Base-by-base conservation (phyloP, 1,140 invertebrate species). In the Brachystomella parvula region DNA sequence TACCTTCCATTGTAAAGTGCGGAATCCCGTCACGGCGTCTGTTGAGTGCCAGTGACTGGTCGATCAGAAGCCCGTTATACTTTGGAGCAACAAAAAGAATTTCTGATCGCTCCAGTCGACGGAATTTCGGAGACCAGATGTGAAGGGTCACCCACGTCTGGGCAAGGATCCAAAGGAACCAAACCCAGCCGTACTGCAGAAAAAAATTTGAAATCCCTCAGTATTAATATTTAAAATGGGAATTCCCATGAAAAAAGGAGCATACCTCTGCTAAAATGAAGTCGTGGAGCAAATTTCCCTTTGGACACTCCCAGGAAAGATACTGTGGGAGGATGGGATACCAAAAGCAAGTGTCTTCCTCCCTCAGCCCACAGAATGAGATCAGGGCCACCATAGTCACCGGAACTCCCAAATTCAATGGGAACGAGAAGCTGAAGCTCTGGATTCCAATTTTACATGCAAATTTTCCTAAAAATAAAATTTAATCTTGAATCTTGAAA, bases 381-480 rank as follows among this genome's bases (percentile, higher is more conserved):
- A 95, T 94, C 66, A 95, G 78, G 24, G 96, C 77, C 0, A 90
- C 93, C 26, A 96, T 87, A 0, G 89, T 85, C 0, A 96, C 84
- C 0, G 94, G 94, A 71, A 96, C 91, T 0, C 90, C 89, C 62
- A 97, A 81, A 77, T 89, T 95, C 0, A 97, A 87, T 0, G 95
- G 94, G 70, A 97, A 92, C 0, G 94, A 92, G 76, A 95, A 97
- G 76, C 93, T 94, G 81, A 96, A 95, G 30, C 90, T 89, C 79
- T 97, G 94, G 64, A 96, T 96, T 68, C 94, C 83, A 74, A 97
- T 96, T 80, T 96, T 96, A 80, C 94, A 96, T 21, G 94, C 90
- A 74, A 95, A 96, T 80, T 96, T 95, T 69, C 89, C 83, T 85
- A 76, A 15, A 68, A 61, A 69, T 9, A 24, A 29, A 59, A 29